A percentile compares a stretch with the other conserved stretches of the same genome.
These are phyloP conservation scores for Mellilla xanthometata DNA, from an alignment of 2,888 invertebrate genomes.

Conservation along the genomic window DNA sequence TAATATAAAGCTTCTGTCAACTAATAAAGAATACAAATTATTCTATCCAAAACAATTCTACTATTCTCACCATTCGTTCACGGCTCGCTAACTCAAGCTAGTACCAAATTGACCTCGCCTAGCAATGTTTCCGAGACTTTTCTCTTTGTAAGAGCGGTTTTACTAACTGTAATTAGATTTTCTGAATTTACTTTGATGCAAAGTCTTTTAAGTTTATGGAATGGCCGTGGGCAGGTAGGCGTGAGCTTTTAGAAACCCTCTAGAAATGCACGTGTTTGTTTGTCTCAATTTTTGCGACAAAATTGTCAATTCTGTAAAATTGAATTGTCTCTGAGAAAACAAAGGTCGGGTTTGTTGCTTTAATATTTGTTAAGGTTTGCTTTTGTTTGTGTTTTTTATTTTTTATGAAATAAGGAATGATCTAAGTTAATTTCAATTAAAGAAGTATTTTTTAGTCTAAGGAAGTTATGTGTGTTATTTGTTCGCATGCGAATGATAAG, in stretches of 20 bases:
- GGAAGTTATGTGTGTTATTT: no score
- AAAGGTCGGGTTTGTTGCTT: conserved; percentile 2
- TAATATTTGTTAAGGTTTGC: background rate
- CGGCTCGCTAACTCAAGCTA: conserved; percentile 3
- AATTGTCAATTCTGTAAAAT: conserved; percentile 19
- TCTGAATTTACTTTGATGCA: conserved; percentile 40
- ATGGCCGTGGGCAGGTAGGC: conserved; percentile 34
- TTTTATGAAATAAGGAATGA: no score
- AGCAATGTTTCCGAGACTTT: conserved; percentile 16
- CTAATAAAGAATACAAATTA: no score
- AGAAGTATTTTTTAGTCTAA: no score
- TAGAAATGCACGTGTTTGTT: conserved; percentile 23
- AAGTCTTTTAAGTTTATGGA: conserved; percentile 43
- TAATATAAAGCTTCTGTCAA: no score
- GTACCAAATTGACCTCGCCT: conserved; percentile 14
- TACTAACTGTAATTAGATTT: conserved; percentile 49
- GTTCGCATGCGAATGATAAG: no score
- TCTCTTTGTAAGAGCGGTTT: conserved; percentile 24
- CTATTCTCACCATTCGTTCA: no score
- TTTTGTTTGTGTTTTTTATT: no score
- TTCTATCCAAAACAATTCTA: no score
- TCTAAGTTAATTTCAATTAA: no score
- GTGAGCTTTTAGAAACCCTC: conserved; percentile 33
- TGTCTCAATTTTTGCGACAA: conserved; percentile 21
- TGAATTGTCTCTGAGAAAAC: conserved; percentile 13